Evolutionary conservation across 2,797 vertebrate species (phyloP).

Genomic region (Diplodus puntazzo): DNA sequence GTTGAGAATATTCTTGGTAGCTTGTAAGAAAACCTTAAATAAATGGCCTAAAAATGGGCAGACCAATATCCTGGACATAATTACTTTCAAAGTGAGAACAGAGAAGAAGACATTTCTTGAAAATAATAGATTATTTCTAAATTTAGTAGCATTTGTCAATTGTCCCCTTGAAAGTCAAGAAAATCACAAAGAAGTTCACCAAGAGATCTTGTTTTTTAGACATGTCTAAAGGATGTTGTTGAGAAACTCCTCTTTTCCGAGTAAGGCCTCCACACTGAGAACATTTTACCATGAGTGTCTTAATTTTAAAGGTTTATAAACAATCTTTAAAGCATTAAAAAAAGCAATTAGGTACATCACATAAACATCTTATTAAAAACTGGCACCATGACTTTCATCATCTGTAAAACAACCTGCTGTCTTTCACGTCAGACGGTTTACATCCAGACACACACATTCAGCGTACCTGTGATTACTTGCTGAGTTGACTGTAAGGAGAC

Average conservation of each 20-base stretch:
- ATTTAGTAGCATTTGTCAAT: no score
- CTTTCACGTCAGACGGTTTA: not conserved
- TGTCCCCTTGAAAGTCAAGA: not conserved
- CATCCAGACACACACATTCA: constrained; percentile 6
- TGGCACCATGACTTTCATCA: not conserved
- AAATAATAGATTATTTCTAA: not conserved
- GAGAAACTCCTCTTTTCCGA: not conserved
- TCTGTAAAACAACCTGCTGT: not conserved
- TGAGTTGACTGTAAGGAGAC: constrained; percentile 97
- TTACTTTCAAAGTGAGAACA: not conserved
- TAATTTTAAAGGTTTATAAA: not conserved
- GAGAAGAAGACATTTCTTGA: not conserved
- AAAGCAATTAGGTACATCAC: not conserved
- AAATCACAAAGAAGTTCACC: not conserved
- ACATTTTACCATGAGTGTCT: not conserved
- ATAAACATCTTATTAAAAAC: constrained; percentile 4
- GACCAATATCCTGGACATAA: not conserved
- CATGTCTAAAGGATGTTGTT: not conserved
- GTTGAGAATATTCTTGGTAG: not conserved
- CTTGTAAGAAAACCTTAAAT: not conserved
- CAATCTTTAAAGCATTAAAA: not conserved
- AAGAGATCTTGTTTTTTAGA: not conserved
- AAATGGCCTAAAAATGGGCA: not conserved
- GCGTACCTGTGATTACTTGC: constrained; percentile 96
- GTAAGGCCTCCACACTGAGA: not conserved